Evolutionary conservation across 2,888 invertebrate genomes (phyloP).

Genomic region (Lasius platythorax): DNA sequence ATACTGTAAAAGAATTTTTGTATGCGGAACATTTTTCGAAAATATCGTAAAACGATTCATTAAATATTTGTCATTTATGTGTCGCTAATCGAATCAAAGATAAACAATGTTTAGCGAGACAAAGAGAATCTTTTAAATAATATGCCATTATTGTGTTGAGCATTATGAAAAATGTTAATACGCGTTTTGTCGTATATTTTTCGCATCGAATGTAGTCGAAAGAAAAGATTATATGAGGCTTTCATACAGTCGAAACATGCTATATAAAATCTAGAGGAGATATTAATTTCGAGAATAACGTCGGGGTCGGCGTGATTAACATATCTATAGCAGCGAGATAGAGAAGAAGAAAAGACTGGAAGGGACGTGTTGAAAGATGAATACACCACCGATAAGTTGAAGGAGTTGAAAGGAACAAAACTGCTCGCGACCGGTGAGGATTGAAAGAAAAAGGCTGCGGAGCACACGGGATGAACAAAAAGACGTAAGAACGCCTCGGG

Average conservation of each 20-base stretch:
- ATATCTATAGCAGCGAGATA: conserved; percentile 38
- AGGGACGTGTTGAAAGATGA: conserved; percentile 30
- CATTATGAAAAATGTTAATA: neutral
- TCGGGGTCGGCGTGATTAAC: conserved; percentile 35
- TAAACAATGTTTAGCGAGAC: neutral
- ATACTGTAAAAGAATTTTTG: neutral
- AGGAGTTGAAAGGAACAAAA: conserved; percentile 31
- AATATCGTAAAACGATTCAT: neutral
- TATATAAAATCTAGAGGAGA: conserved; percentile 21
- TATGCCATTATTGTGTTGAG: neutral
- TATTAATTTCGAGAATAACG: conserved; percentile 46
- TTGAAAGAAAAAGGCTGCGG: conserved; percentile 27
- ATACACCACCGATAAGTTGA: conserved; percentile 45
- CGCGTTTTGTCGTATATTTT: neutral
- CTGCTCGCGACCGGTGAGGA: conserved; percentile 27
- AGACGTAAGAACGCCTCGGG: neutral
- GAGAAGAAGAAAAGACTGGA: conserved; percentile 6
- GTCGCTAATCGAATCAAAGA: neutral
- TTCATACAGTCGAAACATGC: neutral
- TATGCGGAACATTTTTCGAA: neutral
- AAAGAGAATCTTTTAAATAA: neutral
- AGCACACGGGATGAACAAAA: conserved; percentile 16
- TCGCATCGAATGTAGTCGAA: conserved; percentile 2
- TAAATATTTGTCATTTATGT: neutral
- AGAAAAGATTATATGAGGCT: neutral